Evolutionary conservation across 2,888 invertebrate genomes (phyloP).

Genomic region (Tigriopus californicus): DNA sequence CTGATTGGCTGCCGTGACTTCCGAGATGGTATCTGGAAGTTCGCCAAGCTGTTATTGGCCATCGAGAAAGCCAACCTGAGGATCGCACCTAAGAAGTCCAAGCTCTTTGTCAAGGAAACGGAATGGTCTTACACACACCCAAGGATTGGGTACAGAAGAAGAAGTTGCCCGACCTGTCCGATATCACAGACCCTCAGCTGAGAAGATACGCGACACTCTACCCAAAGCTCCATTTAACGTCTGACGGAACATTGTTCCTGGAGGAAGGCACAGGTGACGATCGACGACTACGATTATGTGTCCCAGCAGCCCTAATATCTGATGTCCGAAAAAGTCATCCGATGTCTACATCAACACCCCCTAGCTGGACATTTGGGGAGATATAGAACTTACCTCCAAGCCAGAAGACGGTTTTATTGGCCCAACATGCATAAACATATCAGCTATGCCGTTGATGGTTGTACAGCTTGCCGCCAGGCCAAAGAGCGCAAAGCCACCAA

Average conservation of each 20-base stretch:
- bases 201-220: too few species aligned
- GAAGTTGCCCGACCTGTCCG: too few species aligned
- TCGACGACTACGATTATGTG: neutral
- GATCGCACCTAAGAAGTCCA: conserved; percentile 18
- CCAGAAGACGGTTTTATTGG: conserved; percentile 1
- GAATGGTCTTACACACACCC: conserved; percentile 3
- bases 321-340: neutral
- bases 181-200: too few species aligned
- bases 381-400: neutral
- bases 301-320: neutral
- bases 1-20: conserved; percentile 17
- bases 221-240: too few species aligned
- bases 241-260: too few species aligned
- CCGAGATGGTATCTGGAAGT: conserved; percentile 13
- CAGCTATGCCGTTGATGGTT: neutral
- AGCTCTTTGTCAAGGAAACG: conserved; percentile 15
- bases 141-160: too few species aligned
- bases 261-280: neutral
- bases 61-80: conserved; percentile 10
- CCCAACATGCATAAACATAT: neutral
- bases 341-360: neutral
- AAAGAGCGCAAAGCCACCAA: neutral
- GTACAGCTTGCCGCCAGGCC: neutral
- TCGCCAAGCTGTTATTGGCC: conserved; percentile 6
- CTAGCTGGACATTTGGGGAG: neutral